Evolutionary conservation across 37 sponge, comb jelly and placozoan genomes (phyloP).

Genomic region (Crambe crambe): DNA sequence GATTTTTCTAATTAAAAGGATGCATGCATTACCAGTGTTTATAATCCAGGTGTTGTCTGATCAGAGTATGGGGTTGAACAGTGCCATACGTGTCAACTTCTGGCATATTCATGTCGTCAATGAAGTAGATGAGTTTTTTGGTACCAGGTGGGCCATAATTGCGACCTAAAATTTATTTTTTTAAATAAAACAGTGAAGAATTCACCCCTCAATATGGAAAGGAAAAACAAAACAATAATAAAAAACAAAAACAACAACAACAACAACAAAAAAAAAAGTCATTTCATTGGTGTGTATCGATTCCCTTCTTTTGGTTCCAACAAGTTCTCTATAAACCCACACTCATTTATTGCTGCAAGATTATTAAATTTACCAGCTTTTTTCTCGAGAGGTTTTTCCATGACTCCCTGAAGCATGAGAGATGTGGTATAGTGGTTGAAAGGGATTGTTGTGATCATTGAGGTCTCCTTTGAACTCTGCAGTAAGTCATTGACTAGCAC

Average conservation of each 20-base stretch:
- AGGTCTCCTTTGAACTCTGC: constrained; percentile 64
- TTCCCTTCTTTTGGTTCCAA: neutral
- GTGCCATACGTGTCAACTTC: constrained; percentile 97
- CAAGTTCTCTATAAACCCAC: too few species aligned
- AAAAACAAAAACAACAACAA: too few species aligned
- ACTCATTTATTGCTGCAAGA: too few species aligned
- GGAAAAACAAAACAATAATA: neutral
- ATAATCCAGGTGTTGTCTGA: constrained; percentile 98
- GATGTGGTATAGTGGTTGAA: constrained; percentile 99
- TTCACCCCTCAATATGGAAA: too few species aligned
- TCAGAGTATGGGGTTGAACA: constrained; percentile 97
- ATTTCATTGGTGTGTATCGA: neutral
- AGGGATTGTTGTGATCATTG: constrained; percentile 84
- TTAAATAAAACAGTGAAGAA: neutral
- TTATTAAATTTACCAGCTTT: constrained; percentile 98
- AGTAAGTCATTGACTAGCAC: constrained; percentile 94
- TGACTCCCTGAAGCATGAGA: constrained; percentile 93
- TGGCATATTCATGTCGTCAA: constrained; percentile 99
- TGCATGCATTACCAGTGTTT: constrained; percentile 85
- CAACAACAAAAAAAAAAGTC: too few species aligned
- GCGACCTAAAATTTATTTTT: constrained; percentile 32
- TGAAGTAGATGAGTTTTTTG: constrained; percentile 96
- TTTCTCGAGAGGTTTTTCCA: constrained; percentile 99
- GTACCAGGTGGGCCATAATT: constrained; percentile 98
- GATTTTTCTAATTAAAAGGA: too few species aligned